A percentile compares a stretch with the other conserved stretches of the same genome.
Evolutionary conservation across 2,113 vertebrate species (phyloP).

Genomic region (Heteronetta atricapilla): DNA sequence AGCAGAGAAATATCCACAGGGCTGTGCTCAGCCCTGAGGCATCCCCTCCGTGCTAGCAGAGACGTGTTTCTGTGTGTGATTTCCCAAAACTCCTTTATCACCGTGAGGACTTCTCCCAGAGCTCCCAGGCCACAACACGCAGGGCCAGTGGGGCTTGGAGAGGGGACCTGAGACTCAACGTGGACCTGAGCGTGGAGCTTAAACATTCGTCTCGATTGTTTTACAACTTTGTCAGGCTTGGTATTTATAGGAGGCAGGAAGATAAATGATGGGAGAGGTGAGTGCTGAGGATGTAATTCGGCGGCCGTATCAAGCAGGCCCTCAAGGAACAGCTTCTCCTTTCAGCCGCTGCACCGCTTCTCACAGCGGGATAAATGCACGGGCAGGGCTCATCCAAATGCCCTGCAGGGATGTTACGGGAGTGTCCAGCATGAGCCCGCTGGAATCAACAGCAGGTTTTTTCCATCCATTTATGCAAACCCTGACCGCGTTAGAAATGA

Average conservation of each 20-base stretch:
- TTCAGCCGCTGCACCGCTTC: background rate
- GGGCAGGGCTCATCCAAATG: background rate
- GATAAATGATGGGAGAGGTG: background rate
- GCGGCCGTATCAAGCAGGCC: background rate
- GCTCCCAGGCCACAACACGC: background rate
- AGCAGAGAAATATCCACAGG: background rate
- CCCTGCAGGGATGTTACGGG: accelerated
- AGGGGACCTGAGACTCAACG: background rate
- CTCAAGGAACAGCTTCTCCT: background rate
- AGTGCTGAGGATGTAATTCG: background rate
- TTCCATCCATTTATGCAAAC: background rate
- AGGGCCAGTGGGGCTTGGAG: background rate
- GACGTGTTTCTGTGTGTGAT: background rate
- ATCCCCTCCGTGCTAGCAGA: accelerated
- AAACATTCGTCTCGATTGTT: background rate
- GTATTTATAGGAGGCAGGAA: background rate
- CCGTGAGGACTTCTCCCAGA: background rate
- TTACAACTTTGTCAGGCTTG: background rate
- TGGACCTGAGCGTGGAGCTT: accelerated
- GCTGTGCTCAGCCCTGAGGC: background rate
- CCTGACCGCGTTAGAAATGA: background rate
- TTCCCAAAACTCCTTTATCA: background rate
- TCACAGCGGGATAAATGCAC: background rate
- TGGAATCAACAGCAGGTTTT: background rate
- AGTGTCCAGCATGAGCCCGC: background rate